Percentiles rank a stretch among this genome's conserved stretches.
phyloP scores from a whole-genome alignment of 2,113 vertebrate species.

The Carettochelys insculpta region DNA sequence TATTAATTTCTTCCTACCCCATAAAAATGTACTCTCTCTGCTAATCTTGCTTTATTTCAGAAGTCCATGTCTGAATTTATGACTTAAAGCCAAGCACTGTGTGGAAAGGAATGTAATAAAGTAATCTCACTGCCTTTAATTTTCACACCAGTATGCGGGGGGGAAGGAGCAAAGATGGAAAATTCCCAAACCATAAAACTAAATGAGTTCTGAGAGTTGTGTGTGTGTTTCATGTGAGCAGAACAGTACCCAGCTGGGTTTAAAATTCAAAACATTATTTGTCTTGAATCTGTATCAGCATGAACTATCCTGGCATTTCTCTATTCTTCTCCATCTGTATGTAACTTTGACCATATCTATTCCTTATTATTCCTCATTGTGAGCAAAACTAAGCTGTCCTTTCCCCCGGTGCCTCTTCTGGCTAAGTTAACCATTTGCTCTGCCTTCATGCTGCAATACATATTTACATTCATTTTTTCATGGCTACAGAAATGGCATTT shows the following conservation, averaged over 20 bases:
- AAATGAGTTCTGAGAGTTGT: constrained; percentile 37
- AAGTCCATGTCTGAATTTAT: background rate
- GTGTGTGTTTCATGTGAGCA: background rate
- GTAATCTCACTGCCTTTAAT: background rate
- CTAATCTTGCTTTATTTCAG: background rate
- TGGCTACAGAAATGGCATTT: background rate
- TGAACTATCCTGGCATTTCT: constrained; percentile 22
- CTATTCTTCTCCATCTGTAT: background rate
- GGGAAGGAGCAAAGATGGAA: background rate
- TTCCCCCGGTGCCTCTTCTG: background rate
- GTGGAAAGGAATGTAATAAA: constrained; percentile 2
- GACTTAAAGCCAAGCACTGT: background rate
- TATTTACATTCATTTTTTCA: background rate
- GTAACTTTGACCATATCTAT: background rate
- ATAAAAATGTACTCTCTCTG: background rate
- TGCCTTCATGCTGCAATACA: background rate
- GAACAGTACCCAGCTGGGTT: constrained; percentile 6
- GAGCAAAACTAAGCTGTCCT: constrained; percentile 25
- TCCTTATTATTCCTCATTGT: background rate
- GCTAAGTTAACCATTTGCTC: background rate
- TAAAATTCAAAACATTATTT: constrained; percentile 21
- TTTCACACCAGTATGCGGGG: background rate
- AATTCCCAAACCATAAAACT: background rate
- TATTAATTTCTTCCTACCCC: background rate
- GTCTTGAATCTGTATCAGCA: background rate